Conservation (phyloP, 1,140 invertebrate species). For the Macrocentrus cingulum region DNA sequence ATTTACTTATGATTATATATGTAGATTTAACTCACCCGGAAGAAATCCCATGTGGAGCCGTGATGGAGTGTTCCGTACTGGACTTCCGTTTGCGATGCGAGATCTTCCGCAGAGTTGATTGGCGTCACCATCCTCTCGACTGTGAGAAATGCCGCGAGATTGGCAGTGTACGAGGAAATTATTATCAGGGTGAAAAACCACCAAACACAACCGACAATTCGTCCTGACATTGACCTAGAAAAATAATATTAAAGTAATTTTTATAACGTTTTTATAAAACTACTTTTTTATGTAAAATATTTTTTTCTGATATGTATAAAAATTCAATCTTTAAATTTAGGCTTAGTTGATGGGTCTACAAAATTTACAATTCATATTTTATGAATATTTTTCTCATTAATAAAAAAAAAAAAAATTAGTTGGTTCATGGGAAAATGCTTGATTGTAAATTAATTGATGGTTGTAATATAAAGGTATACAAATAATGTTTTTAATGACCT, state of each 20-base stretch:
- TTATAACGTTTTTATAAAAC: slow-evolving; percentile 2
- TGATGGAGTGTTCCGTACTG: slow-evolving; percentile 86
- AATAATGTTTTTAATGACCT: neutral
- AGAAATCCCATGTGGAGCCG: slow-evolving; percentile 92
- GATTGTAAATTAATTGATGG: slow-evolving; percentile 44
- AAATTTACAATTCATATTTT: slow-evolving; percentile 52
- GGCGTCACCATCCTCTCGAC: slow-evolving; percentile 92
- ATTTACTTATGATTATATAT: slow-evolving; percentile 1
- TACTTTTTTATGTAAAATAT: too few relatives aligned
- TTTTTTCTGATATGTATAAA: too few relatives aligned
- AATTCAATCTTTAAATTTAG: neutral
- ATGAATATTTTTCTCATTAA: slow-evolving; percentile 49
- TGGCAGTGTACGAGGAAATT: slow-evolving; percentile 97
- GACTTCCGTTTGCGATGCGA: slow-evolving; percentile 92
- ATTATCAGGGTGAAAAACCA: slow-evolving; percentile 99
- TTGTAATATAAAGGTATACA: neutral
- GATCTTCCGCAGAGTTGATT: slow-evolving; percentile 91
- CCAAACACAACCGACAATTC: slow-evolving; percentile 96
- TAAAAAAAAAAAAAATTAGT: slow-evolving; percentile 40
- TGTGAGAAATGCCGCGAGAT: slow-evolving; percentile 94
- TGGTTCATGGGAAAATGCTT: slow-evolving; percentile 4
- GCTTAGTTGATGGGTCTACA: neutral
- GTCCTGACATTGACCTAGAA: slow-evolving; percentile 83
- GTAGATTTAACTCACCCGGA: slow-evolving; percentile 67
- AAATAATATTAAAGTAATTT: slow-evolving; percentile 21